Evolutionary conservation across 2,113 vertebrate genomes (phyloP), one percentile per base, ranked within the genome.

Genomic region (Aphyosemion australe): DNA sequence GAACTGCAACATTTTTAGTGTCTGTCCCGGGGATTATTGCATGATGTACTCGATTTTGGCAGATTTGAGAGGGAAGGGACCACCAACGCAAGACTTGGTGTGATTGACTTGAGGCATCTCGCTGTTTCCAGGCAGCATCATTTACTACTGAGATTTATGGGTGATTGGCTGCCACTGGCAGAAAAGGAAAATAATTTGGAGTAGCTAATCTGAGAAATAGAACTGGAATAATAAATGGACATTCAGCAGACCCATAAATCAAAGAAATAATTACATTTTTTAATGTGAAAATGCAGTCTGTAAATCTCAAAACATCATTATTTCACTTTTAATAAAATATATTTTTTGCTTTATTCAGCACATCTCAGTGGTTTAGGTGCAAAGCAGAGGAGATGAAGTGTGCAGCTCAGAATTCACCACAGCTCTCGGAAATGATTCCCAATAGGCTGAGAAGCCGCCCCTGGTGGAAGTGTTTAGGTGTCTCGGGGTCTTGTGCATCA

Each of bases 81-180:
- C 20, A 49, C 12, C 43, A 6, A 32, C 57, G 60, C 26, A 54
- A 43, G 45, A 15, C 32, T 13, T 9, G 66, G 53, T 15, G 47
- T 52, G 39, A 65, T 45, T 49, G 60, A 61, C 46, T 59, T 47
- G 31, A 64, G 62, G 41, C 14, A 0, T 64, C 61, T 64, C 32
- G 26, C 43, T 58, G 66, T 55, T 74, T 78, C 34, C 56, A 50
- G 60, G 50, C 37, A 4, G 65, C 70, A 31, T 74, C 55, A 49
- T 76, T 55, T 16, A 52, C 42, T 13, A 51, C 51, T 47, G 54
- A 71, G 65, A 79, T 79, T 57, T 18, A 73, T 60, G 13, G 53
- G 10, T 58, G 53, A 51, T 51, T 42, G 51, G 39, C 60, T 69
- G 15, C 43, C 4, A 12, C 39, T 49, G 2, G 32, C 39, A 32